These are phyloP conservation scores for Stictocephala bisonia DNA, from an alignment of 2,888 invertebrate genomes.

Conservation along the genomic window DNA sequence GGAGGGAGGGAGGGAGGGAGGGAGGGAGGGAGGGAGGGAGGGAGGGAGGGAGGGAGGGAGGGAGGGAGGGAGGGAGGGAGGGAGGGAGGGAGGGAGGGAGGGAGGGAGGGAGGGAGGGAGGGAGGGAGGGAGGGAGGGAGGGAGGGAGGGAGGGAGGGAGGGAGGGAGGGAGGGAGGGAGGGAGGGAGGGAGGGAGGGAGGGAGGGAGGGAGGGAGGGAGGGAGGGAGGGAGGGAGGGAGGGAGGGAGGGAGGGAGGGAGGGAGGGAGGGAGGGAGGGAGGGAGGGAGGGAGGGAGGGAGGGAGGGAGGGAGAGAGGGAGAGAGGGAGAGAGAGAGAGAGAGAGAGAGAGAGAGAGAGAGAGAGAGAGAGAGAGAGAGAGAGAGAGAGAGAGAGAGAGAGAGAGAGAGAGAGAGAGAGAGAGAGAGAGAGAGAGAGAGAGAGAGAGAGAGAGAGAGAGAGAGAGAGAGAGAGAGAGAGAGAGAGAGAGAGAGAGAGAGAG, in stretches of 20 bases:
- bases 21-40: background rate
- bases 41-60: background rate
- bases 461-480: background rate
- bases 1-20: background rate
- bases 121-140: background rate
- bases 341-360: conserved; percentile 12
- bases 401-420: background rate
- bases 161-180: background rate
- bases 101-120: background rate
- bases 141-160: background rate
- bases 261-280: conserved; percentile 43
- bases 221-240: background rate
- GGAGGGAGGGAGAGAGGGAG: conserved; percentile 23
- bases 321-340: conserved; percentile 15
- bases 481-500: conserved; percentile 4
- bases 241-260: conserved; percentile 13
- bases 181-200: background rate
- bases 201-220: background rate
- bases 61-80: background rate
- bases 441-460: background rate
- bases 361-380: background rate
- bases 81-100: background rate
- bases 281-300: conserved; percentile 25
- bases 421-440: background rate
- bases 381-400: background rate